Base-by-base conservation (phyloP, 2,888 invertebrate genomes). In the Prosopocoilus inquinatus region DNA sequence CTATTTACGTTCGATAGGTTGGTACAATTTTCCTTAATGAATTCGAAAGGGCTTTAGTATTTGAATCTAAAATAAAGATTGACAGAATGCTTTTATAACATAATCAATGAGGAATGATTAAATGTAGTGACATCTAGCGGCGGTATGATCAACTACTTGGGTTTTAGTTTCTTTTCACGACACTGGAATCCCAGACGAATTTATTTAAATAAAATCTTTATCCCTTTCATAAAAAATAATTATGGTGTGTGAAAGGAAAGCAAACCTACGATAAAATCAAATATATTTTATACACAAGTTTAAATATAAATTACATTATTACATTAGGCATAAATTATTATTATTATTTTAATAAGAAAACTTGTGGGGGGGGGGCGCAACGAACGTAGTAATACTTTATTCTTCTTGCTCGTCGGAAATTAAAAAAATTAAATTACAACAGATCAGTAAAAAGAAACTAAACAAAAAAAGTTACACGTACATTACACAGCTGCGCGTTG, bases 251-350 rank as follows among this genome's bases (percentile, higher is more conserved):
- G 2, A 1, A 13, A 43, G 39, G 39, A 46, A 50, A 50, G 46
- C 9, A 39, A n/a, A 13, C 9, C 20, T 72, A 71, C 69, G 66
- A 70, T 74, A 72, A 74, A 74, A 71, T 73, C 65, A 73, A 59
- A 73, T 74, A 75, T 75, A 74, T 72, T 72, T 75, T 75, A 73
- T 75, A 75, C 74, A 75, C 71, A 72, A 70, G 70, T 71, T 72
- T 71, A 69, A 65, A 73, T 74, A 74, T 74, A 75, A 75, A 75
- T 74, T 74, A 75, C 72, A 73, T 67, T 70, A 73, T 67, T 70
- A 65, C 49, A 72, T 72, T 73, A 73, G 70, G 72, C 72, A 70
- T 70, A 72, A 71, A 71, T 72, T 69, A 70, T 67, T 36, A 43
- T 49, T 16, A 20, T 51, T 32, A 63, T 64, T 68, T 65, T 28